Evolutionary conservation across 2,888 invertebrate species (phyloP).

Genomic region (Gymnosoma rotundatum): DNA sequence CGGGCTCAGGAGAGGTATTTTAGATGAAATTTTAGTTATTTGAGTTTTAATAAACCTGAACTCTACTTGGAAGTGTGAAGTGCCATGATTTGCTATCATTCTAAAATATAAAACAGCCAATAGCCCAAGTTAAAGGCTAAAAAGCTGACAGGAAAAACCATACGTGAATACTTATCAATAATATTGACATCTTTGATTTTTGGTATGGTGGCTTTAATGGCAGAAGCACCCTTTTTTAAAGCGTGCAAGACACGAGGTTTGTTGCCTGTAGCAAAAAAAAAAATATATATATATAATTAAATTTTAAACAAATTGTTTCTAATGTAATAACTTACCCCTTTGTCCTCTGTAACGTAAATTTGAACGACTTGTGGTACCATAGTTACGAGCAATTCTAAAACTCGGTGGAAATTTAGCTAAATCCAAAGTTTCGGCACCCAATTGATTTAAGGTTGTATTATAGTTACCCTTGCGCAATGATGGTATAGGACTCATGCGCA

Average conservation of each 20-base stretch:
- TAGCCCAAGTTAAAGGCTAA: conserved; percentile 97
- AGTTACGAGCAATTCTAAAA: conserved; percentile 88
- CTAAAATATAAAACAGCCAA: conserved; percentile 95
- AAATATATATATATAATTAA: no score
- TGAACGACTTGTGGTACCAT: conserved; percentile 84
- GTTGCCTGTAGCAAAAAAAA: conserved; percentile 67
- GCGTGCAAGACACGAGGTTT: conserved; percentile 90
- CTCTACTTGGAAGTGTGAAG: conserved; percentile 74
- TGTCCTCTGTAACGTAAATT: conserved; percentile 85
- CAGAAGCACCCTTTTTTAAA: conserved; percentile 91
- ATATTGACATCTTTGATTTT: conserved; percentile 98
- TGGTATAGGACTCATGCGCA: conserved; percentile 92
- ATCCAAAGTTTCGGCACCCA: conserved; percentile 84
- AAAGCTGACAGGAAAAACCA: conserved; percentile 97
- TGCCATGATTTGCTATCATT: conserved; percentile 82
- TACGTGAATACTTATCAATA: conserved; percentile 98
- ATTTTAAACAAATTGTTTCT: background rate
- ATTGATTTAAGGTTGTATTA: conserved; percentile 84
- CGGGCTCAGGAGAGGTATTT: conserved; percentile 21
- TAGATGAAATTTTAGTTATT: background rate
- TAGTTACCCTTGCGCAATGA: conserved; percentile 88
- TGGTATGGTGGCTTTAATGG: conserved; percentile 94
- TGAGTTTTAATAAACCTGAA: conserved; percentile 28
- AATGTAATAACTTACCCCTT: conserved; percentile 79
- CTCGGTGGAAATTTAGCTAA: conserved; percentile 88